Conservation (phyloP, 2,797 vertebrate species). For the Psittacula derbiana region DNA sequence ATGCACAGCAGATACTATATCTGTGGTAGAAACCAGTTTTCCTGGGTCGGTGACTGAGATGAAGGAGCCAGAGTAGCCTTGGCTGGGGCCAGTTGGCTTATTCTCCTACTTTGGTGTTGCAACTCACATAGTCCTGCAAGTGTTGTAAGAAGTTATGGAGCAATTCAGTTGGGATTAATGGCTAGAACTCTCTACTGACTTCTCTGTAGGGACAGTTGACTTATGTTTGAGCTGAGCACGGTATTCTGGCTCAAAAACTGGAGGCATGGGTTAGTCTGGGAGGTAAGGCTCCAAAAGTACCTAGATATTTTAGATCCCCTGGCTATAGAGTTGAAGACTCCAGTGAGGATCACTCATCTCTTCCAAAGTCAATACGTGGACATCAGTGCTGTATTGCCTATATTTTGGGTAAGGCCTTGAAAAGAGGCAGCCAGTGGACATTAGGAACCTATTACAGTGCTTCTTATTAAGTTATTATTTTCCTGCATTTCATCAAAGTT, state of each 20-base stretch:
- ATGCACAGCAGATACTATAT: neutral
- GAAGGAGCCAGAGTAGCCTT: neutral
- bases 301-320: neutral
- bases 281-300: neutral
- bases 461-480: neutral
- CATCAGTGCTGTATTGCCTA: neutral
- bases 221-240: neutral
- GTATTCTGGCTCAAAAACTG: slow-evolving; percentile 8
- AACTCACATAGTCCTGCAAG: neutral
- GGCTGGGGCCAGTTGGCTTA: neutral
- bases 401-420: neutral
- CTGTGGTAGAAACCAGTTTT: neutral
- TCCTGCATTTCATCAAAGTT: neutral
- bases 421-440: neutral
- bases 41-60: neutral
- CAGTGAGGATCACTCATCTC: neutral
- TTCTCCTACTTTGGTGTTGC: neutral
- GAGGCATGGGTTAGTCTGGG: neutral
- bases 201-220: neutral
- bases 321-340: neutral
- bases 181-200: slow-evolving; percentile 9
- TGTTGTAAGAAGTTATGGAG: slow-evolving; percentile 23
- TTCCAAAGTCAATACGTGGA: neutral
- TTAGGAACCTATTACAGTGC: neutral
- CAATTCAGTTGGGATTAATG: slow-evolving; percentile 14